Conservation (phyloP, 2,888 invertebrate species). For the Hermodice carunculata region DNA sequence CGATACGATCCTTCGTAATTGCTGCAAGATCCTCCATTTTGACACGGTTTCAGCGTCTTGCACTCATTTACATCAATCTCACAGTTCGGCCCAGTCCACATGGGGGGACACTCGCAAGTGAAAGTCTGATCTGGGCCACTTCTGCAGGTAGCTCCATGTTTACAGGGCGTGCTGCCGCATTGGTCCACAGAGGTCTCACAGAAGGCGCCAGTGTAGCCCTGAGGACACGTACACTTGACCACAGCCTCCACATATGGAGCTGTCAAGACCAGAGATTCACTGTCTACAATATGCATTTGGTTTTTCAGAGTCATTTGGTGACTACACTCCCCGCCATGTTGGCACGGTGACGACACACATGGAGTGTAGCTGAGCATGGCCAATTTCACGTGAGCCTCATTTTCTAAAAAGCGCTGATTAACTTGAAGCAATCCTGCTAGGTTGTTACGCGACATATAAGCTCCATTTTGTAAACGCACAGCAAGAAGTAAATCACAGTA, state of each 20-base stretch:
- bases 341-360: conserved; percentile 76
- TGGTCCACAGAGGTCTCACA: conserved; percentile 89
- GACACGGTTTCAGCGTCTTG: conserved; percentile 90
- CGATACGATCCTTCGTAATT: conserved; percentile 51
- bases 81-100: conserved; percentile 56
- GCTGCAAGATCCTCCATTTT: conserved; percentile 83
- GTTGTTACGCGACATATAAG: conserved; percentile 72
- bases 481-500: conserved; percentile 51
- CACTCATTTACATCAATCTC: conserved; percentile 72
- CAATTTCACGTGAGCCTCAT: conserved; percentile 42
- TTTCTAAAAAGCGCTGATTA: conserved; percentile 42
- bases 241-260: conserved; percentile 85
- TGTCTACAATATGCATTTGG: conserved; percentile 82
- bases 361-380: conserved; percentile 52
- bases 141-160: conserved; percentile 86
- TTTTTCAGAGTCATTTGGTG: conserved; percentile 69
- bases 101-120: conserved; percentile 51
- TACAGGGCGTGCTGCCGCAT: conserved; percentile 93
- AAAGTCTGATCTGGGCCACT: conserved; percentile 14
- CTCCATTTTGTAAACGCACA: conserved; percentile 73
- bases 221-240: conserved; percentile 86
- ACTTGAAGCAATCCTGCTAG: conserved; percentile 36
- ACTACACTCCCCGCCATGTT: conserved; percentile 67
- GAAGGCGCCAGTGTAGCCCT: conserved; percentile 90
- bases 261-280: conserved; percentile 84